Evolutionary conservation across 1,140 invertebrate genomes (phyloP).

Genomic region (Mesaphorura yosii): DNA sequence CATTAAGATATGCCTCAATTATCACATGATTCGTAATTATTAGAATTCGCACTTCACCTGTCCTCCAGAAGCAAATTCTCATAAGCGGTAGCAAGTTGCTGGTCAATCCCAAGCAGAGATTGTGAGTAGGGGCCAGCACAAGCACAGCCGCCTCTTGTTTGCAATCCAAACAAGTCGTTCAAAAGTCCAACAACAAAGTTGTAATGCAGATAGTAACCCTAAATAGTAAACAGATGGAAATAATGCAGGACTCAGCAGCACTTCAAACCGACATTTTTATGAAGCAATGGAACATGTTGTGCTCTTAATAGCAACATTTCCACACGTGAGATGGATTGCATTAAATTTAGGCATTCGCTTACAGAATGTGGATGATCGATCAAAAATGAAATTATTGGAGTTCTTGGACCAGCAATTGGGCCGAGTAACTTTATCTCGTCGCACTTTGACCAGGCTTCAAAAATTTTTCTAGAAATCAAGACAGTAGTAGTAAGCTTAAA

Average conservation of each 20-base stretch:
- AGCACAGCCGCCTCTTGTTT: constrained; percentile 71
- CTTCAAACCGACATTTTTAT: background rate
- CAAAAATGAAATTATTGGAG: constrained; percentile 77
- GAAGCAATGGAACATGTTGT: background rate
- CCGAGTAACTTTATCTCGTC: constrained; percentile 57
- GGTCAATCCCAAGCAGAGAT: constrained; percentile 69
- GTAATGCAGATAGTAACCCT: constrained; percentile 71
- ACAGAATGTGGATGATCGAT: constrained; percentile 50
- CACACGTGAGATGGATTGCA: no score
- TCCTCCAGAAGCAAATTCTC: constrained; percentile 63
- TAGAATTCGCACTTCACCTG: constrained; percentile 39
- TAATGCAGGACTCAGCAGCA: background rate
- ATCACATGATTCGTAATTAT: background rate
- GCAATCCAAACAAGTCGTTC: constrained; percentile 86
- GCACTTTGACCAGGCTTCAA: constrained; percentile 29
- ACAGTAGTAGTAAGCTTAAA: background rate
- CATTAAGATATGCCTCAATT: no score
- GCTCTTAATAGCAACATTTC: constrained; percentile 2
- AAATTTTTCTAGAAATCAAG: constrained; percentile 7
- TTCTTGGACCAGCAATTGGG: constrained; percentile 50
- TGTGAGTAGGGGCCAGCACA: constrained; percentile 75
- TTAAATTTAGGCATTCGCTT: background rate
- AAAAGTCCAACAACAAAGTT: constrained; percentile 77
- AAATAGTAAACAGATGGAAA: background rate
- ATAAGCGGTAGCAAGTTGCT: constrained; percentile 58